These are phyloP conservation scores for Melanotaenia nigrans DNA, from an alignment of 2,797 vertebrate genomes.

Conservation along the genomic window DNA sequence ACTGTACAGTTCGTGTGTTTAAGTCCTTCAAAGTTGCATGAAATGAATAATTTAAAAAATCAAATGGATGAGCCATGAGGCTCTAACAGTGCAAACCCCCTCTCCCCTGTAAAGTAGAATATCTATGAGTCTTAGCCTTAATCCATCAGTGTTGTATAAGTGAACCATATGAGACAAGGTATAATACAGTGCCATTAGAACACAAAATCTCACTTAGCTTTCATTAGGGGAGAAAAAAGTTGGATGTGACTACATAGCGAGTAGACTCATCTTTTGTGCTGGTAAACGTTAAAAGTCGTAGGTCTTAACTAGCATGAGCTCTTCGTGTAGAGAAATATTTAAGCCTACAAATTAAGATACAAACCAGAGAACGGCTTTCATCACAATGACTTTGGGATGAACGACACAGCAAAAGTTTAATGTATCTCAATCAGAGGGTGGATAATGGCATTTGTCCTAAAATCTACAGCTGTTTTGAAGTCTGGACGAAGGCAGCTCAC, in stretches of 20 bases:
- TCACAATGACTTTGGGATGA: conserved; percentile 37
- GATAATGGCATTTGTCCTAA: conserved; percentile 43
- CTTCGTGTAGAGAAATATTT: conserved; percentile 29
- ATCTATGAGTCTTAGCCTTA: conserved; percentile 47
- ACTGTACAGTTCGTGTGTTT: conserved; percentile 30
- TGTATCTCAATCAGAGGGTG: conserved; percentile 40
- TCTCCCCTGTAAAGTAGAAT: conserved; percentile 40
- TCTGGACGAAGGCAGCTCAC: conserved; percentile 33
- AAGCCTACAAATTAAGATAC: conserved; percentile 60
- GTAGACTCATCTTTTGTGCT: conserved; percentile 47
- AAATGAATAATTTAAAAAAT: conserved; percentile 65
- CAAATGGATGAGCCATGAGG: conserved; percentile 38
- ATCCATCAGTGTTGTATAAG: conserved; percentile 61
- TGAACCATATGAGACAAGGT: conserved; percentile 43
- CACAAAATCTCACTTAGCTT: conserved; percentile 68
- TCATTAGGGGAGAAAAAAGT: conserved; percentile 56
- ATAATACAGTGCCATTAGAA: conserved; percentile 63
- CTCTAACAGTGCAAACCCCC: conserved; percentile 27
- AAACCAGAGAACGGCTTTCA: conserved; percentile 61
- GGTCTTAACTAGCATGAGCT: conserved; percentile 46
- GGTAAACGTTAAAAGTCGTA: conserved; percentile 43
- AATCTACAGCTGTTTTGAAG: conserved; percentile 45
- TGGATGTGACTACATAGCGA: conserved; percentile 37
- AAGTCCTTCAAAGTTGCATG: conserved; percentile 47
- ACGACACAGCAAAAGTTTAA: conserved; percentile 47